Evolutionary conservation across 2,888 invertebrate species (phyloP).

Genomic region (Diachrysia chrysitis): DNA sequence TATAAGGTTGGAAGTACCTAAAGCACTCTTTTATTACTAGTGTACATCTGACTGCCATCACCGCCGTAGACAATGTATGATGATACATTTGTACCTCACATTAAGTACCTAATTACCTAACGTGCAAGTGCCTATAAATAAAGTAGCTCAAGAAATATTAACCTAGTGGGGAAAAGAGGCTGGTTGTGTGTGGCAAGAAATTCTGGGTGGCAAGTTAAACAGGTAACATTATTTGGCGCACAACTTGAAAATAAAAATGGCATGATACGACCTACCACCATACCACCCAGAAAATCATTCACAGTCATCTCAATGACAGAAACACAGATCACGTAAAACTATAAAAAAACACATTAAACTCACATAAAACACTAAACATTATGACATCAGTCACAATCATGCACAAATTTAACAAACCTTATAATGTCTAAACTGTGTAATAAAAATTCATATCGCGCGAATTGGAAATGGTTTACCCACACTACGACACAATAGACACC

Average conservation of each 20-base stretch:
- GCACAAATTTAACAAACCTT: slow-evolving; percentile 32
- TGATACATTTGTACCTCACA: too few species aligned
- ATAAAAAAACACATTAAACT: slow-evolving; percentile 56
- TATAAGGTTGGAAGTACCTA: too few species aligned
- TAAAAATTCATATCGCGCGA: slow-evolving; percentile 47
- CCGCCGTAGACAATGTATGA: too few species aligned
- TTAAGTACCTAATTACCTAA: too few species aligned
- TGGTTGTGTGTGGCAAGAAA: not conserved
- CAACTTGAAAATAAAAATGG: slow-evolving; percentile 2
- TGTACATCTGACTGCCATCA: too few species aligned
- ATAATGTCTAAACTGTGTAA: slow-evolving; percentile 45
- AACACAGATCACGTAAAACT: slow-evolving; percentile 23
- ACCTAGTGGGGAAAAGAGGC: not conserved
- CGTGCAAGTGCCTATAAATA: too few species aligned
- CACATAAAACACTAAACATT: slow-evolving; percentile 40
- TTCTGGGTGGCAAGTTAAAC: slow-evolving; percentile 1
- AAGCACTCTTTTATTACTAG: too few species aligned
- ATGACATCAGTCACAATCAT: slow-evolving; percentile 8
- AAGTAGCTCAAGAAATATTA: too few species aligned
- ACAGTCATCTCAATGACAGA: not conserved
- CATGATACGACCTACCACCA: not conserved
- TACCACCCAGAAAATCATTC: slow-evolving; percentile 50
- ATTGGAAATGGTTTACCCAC: slow-evolving; percentile 27
- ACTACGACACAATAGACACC: not conserved
- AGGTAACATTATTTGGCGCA: not conserved